Evolutionary conservation across 2,888 invertebrate species (phyloP).

Genomic region (Rhagophthalmus giganteus): DNA sequence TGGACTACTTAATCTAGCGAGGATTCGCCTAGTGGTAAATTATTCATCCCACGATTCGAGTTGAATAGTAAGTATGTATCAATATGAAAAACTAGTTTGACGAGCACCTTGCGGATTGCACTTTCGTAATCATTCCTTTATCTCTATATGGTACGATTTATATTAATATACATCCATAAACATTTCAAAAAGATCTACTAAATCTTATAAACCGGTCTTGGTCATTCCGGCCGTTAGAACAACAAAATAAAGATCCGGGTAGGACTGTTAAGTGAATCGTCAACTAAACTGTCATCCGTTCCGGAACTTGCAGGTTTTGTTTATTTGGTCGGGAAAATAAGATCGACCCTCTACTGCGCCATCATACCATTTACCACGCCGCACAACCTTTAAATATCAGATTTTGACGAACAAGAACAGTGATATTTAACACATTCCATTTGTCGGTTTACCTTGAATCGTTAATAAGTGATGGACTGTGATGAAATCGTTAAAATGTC

Average conservation of each 20-base stretch:
- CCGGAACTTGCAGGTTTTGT: background rate
- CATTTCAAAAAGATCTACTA: background rate
- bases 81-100: background rate
- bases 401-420: background rate
- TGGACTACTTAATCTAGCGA: background rate
- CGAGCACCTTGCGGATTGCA: background rate
- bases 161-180: too few species aligned
- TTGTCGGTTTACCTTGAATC: conserved; percentile 28
- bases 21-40: background rate
- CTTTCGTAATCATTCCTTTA: background rate
- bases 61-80: too few species aligned
- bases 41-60: background rate
- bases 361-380: background rate
- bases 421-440: conserved; percentile 17
- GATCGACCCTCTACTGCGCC: too few species aligned
- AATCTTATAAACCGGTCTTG: background rate
- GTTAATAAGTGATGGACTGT: conserved; percentile 25
- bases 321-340: too few species aligned
- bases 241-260: background rate
- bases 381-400: background rate
- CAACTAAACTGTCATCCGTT: background rate
- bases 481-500: conserved; percentile 23
- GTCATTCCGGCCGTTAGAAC: background rate
- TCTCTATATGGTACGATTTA: background rate
- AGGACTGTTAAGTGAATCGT: background rate